Evolutionary conservation across 2,888 invertebrate species (phyloP), one percentile per base, ranked within the genome.

Genomic region (Dicyrtomina minuta): DNA sequence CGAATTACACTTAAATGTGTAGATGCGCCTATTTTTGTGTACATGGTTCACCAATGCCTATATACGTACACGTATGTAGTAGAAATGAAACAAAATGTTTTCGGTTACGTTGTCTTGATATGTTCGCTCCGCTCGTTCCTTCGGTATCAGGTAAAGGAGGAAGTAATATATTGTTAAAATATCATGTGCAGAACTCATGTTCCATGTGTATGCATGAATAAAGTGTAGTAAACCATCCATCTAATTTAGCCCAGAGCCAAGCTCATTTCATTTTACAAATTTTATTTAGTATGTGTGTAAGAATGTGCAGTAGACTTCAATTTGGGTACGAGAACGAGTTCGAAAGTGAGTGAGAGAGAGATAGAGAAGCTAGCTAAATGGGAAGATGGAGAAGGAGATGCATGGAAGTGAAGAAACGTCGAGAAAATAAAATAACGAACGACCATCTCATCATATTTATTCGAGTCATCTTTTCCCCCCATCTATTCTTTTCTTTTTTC

Each of bases 181-280:
- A 33, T 33, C 33, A 33, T 33, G 33, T 33, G 33, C 33, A 33
- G 33, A 8, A 8, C 33, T 33, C 33, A 8, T 33, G 33, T 33
- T 8, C 33, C 4, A 33, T 33, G 33, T 33, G 33, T 13, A 22
- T 53, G 53, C 53, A 53, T 20, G 53, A 53, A 17, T 53, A 53
- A 56, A 56, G 26, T 56, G 24, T 53, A 26, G 56, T 56, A 56
- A 56, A 56, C 56, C 56, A 56, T 13, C 56, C 22, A 56, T 22
- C 56, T 56, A 56, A 56, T 56, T 56, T 56, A 8, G 56, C 56
- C 56, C 2, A 27, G 26, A 56, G 56, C 56, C 10, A 56, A 56
- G 56, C 56, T 56, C 56, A 56, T 56, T 56, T 56, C 56, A 27
- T 56, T 27, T 13, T 26, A 6, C 26, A 56, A 56, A 56, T 56